Base-by-base conservation (phyloP, 23 tunicate genomes). In the Trididemnum miniatum region DNA sequence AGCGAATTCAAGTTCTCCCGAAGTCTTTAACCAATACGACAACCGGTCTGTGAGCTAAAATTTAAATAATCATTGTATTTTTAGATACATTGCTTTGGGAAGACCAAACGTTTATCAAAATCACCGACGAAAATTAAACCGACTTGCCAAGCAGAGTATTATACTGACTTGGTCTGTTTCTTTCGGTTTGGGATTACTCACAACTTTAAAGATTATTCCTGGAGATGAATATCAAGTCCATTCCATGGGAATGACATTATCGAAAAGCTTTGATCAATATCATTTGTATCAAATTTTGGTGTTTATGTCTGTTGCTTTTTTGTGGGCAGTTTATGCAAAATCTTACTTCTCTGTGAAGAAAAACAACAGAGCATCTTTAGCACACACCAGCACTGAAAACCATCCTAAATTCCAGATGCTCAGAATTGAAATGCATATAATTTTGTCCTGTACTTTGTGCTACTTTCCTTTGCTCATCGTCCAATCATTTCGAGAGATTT, bases 171-270 rank as follows among this genome's bases (percentile, higher is more conserved):
- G 82, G 82, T 12, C 54, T 3, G 2, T 77, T 20, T 77, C 82
- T 31, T 52, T 54, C 2, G 2, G 26, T n/a, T 4, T 77, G 18
- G 82, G 67, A 25, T n/a, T 77, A 20, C 22, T 77, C 29, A 77
- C 82, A 31, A 9, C 37, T 2, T 54, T 77, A 9, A 22, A 29
- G 20, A 52, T 77, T 31, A 54, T 77, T 26, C 67, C 82, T 4
- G 67, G 67, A 3, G 82, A 77, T 31, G n/a, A 32, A 20, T 77
- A 51, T 77, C 37, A 23, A 2, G 39, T 77, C n/a, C 67, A 77
- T 57, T 51, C 82, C 23, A 77, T 77, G 82, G 82, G 82, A 54
- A 77, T 77, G 82, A 77, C 82, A 28, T 39, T 77, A 3, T 77
- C 82, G 20, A 26, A 30, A 2, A 3, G 35, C 2, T 18, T 77